These are phyloP conservation scores for Clunio marinus DNA, from an alignment of 2,888 invertebrate species.

Conservation along the genomic window DNA sequence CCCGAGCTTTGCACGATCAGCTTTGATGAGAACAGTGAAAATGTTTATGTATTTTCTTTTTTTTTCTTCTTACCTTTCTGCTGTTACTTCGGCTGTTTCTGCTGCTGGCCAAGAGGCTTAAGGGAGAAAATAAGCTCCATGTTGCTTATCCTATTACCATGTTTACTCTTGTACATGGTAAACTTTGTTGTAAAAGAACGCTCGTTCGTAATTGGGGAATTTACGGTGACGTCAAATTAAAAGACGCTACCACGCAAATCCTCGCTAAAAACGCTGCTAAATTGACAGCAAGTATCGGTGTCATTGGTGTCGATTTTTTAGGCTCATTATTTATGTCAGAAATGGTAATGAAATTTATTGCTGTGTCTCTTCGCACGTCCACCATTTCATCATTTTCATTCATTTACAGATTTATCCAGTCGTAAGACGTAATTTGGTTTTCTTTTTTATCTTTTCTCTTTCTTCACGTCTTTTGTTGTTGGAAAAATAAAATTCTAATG, in stretches of 20 bases:
- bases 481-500: too few relatives aligned
- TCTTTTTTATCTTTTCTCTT: neutral
- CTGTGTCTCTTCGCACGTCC: neutral
- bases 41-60: too few relatives aligned
- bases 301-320: neutral
- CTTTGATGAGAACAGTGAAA: too few relatives aligned
- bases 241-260: neutral
- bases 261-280: neutral
- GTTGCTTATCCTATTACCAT: neutral
- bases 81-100: too few relatives aligned
- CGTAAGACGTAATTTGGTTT: neutral
- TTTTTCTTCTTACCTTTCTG: too few relatives aligned
- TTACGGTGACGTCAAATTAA: conserved; percentile 4
- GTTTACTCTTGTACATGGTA: neutral
- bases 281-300: conserved; percentile 8
- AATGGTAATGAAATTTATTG: neutral
- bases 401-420: neutral
- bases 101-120: too few relatives aligned
- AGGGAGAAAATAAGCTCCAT: too few relatives aligned
- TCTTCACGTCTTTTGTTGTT: too few relatives aligned
- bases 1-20: too few relatives aligned
- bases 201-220: conserved; percentile 24
- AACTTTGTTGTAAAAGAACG: neutral
- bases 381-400: neutral
- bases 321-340: neutral